These are phyloP conservation scores for Eristalinus aeneus DNA, from an alignment of 2,888 invertebrate genomes.

Conservation along the genomic window DNA sequence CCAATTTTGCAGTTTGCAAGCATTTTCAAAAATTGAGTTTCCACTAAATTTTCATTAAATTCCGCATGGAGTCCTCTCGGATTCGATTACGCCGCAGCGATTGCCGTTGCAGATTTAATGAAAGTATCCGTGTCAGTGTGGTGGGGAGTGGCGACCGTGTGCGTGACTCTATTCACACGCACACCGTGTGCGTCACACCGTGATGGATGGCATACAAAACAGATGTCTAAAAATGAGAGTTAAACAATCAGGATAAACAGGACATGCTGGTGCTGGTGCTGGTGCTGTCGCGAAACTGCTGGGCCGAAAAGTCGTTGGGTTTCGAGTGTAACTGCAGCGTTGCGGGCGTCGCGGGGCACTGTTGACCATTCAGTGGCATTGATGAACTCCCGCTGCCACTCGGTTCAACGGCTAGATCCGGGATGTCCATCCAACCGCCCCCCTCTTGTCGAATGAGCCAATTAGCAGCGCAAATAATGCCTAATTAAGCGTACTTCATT, in stretches of 20 bases:
- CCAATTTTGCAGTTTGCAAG: too few species aligned
- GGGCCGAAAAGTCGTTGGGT: not conserved
- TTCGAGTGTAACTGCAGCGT: not conserved
- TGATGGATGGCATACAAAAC: not conserved
- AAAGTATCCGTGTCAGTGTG: constrained; percentile 29
- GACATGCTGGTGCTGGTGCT: not conserved
- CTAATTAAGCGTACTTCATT: constrained; percentile 68
- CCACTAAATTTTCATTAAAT: constrained; percentile 28
- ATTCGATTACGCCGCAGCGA: constrained; percentile 18
- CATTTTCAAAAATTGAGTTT: constrained; percentile 25
- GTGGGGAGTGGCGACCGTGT: not conserved
- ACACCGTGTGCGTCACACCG: not conserved
- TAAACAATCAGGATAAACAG: constrained; percentile 26
- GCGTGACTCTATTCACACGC: not conserved
- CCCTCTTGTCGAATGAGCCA: constrained; percentile 57
- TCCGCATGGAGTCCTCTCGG: constrained; percentile 21
- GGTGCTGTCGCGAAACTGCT: not conserved
- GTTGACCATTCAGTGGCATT: constrained; percentile 17
- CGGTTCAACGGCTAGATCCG: constrained; percentile 21
- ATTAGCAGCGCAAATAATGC: constrained; percentile 67
- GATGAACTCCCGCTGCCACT: constrained; percentile 38
- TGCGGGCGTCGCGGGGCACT: not conserved
- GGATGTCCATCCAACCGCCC: not conserved
- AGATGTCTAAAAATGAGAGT: constrained; percentile 14
- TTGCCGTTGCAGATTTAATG: constrained; percentile 45